Evolutionary conservation across 1,140 invertebrate genomes (phyloP), one percentile per base, ranked within the genome.

Genomic region (Platorchestia sp.): DNA sequence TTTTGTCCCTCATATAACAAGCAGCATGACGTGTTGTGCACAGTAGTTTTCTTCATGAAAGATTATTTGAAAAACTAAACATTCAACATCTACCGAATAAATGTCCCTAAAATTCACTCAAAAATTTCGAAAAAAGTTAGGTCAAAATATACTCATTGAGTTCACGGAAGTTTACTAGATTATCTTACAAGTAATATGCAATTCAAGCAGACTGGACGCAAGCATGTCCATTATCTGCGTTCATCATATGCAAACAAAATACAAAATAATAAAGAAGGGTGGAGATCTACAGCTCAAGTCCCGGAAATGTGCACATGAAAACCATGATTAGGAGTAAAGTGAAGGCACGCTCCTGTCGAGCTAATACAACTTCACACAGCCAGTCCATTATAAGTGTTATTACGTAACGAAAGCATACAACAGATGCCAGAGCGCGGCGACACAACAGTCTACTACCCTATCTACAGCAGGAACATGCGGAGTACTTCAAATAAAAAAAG

Each of bases 211-310:
- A 93, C 36, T 3, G 41, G 45, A 44, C 45, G 43, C 91, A 93
- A 45, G 87, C 59, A 75, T 75, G 87, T 45, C 44, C 87, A 90
- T 36, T 10, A 90, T 47, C 43, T 45, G 43, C 43, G 36, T 47
- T 93, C 91, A 45, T 93, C 91, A 93, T 93, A 93, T 93, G 91
- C 91, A 93, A 93, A 93, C 91, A 93, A 93, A 93, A 44, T 45
- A 93, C 91, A 45, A 93, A 93, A 93, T 93, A 93, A 45, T 45
- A 93, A 93, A 43, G 44, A 91, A 93, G 45, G 91, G 91, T 45
- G 91, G 91, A 93, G 91, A 93, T 93, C 91, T 93, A 93, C 91
- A 93, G 91, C 43, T 93, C 3, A 45, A 93, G 45, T 45, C 91
- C 91, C 91, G 43, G 45, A 93, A 93, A 93, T 93, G 91, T 93